Evolutionary conservation across 2,797 vertebrate species (phyloP).

Genomic region (Acanthis flammea): DNA sequence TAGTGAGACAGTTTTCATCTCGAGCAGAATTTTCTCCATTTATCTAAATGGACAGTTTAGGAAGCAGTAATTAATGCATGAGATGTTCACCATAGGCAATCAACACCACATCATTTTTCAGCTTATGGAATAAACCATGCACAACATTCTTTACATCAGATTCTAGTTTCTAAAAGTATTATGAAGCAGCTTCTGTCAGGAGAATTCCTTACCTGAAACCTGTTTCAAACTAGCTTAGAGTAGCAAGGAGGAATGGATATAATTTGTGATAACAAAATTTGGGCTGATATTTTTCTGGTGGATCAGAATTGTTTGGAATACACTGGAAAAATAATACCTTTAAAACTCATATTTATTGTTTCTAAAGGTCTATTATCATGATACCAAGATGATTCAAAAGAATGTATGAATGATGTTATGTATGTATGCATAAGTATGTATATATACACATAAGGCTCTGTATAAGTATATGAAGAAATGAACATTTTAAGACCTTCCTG

Average conservation of each 20-base stretch:
- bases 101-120: neutral
- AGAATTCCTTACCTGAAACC: neutral
- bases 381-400: neutral
- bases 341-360: neutral
- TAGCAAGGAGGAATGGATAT: neutral
- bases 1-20: neutral
- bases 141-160: neutral
- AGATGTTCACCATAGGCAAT: neutral
- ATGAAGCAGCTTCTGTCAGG: neutral
- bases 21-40: slow-evolving; percentile 3
- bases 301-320: neutral
- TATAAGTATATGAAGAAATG: neutral
- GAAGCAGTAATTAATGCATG: neutral
- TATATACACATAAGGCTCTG: neutral
- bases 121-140: neutral
- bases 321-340: neutral
- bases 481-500: neutral
- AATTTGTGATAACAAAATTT: neutral
- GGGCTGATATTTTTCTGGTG: neutral
- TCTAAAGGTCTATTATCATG: neutral
- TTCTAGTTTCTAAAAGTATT: neutral
- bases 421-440: neutral
- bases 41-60: neutral
- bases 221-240: neutral
- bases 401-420: neutral